A percentile compares a stretch with the other conserved stretches of the same genome.
Conservation (phyloP, 2,113 vertebrate genomes). For the Microtus montanus region DNA sequence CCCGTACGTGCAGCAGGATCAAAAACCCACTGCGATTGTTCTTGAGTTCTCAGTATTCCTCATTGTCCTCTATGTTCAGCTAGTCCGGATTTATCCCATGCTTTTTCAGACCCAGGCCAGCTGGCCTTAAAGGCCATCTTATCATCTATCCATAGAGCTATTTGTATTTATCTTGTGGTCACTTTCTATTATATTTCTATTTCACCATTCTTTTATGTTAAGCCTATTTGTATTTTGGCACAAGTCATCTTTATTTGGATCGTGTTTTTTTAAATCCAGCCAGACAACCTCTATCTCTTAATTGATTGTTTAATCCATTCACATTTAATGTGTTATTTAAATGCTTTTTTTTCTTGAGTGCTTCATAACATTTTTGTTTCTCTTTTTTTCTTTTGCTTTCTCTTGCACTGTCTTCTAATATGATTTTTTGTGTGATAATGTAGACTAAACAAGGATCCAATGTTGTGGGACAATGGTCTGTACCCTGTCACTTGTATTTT, state of each 20-base stretch:
- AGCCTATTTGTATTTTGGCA: neutral
- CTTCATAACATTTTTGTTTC: neutral
- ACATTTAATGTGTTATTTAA: slow-evolving; percentile 29
- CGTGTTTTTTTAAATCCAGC: neutral
- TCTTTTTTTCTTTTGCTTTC: neutral
- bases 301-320: neutral
- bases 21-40: too few relatives aligned
- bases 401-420: slow-evolving; percentile 22
- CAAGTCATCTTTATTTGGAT: neutral
- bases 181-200: neutral
- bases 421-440: neutral
- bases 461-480: too few relatives aligned
- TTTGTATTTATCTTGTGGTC: neutral
- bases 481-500: too few relatives aligned
- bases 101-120: too few relatives aligned
- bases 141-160: neutral
- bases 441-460: neutral
- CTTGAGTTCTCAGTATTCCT: too few relatives aligned
- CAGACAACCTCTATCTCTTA: neutral
- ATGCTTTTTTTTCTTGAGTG: neutral
- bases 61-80: too few relatives aligned
- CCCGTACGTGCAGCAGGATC: too few relatives aligned
- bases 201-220: slow-evolving; percentile 15
- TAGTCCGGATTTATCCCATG: too few relatives aligned
- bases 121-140: slow-evolving; percentile 2